Conservation (phyloP, 2,113 vertebrate genomes). For the Sapayoa aenigma region DNA sequence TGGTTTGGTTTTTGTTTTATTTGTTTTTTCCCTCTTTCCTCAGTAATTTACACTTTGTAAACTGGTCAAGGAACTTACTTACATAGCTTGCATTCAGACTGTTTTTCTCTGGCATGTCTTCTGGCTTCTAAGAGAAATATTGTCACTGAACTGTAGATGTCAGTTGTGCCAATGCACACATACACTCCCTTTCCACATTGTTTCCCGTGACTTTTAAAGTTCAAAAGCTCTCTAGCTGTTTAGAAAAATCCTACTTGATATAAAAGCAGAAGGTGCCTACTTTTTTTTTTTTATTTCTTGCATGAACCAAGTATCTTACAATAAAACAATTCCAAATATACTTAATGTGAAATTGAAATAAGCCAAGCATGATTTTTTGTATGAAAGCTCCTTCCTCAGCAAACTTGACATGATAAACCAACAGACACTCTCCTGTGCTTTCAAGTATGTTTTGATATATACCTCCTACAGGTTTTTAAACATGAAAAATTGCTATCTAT, state of each 20-base stretch:
- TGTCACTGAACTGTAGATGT: slow-evolving; percentile 12
- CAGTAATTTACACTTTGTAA: background rate
- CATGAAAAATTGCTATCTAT: background rate
- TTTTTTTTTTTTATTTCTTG: background rate
- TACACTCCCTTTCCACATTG: slow-evolving; percentile 41
- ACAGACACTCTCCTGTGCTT: background rate
- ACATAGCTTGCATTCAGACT: background rate
- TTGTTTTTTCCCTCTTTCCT: background rate
- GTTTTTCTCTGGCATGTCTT: background rate
- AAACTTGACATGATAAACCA: background rate
- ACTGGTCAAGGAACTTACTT: background rate
- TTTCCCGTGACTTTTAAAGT: slow-evolving; percentile 22
- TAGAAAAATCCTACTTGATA: background rate
- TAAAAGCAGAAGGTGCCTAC: background rate
- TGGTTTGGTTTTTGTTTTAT: fast-evolving
- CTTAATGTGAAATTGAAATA: background rate
- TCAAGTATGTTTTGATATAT: slow-evolving; percentile 16
- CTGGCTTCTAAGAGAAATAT: background rate
- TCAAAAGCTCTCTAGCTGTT: slow-evolving; percentile 7
- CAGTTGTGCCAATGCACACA: slow-evolving; percentile 57
- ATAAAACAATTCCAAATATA: background rate
- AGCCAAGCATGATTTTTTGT: background rate
- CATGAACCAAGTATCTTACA: background rate
- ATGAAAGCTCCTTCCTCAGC: background rate
- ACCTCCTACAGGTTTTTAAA: slow-evolving; percentile 28